A percentile compares a stretch with the other conserved stretches of the same genome.
Conservation (phyloP, 1,140 invertebrate species). For the Achroia grisella region DNA sequence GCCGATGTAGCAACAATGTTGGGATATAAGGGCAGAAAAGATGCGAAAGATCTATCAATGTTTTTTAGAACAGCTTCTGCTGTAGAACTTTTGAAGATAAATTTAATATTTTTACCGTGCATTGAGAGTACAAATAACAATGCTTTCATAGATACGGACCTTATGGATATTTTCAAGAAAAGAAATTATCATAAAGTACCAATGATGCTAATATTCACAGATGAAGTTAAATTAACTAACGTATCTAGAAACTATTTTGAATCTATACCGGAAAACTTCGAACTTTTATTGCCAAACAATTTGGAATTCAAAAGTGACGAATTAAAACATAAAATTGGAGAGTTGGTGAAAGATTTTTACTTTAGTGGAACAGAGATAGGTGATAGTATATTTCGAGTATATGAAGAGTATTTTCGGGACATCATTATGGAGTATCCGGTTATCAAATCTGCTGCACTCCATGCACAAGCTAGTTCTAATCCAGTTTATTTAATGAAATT, state of each 20-base stretch:
- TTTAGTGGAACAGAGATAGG: slow-evolving; percentile 24
- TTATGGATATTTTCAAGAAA: slow-evolving; percentile 25
- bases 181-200: slow-evolving; percentile 34
- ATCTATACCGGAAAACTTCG: slow-evolving; percentile 30
- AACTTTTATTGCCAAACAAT: slow-evolving; percentile 40
- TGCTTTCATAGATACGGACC: slow-evolving; percentile 37
- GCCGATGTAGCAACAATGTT: slow-evolving; percentile 20
- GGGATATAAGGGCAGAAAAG: slow-evolving; percentile 25
- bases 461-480: slow-evolving; percentile 24
- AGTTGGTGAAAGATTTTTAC: slow-evolving; percentile 46
- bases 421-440: slow-evolving; percentile 42
- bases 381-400: slow-evolving; percentile 23
- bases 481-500: slow-evolving; percentile 49
- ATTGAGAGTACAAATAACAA: slow-evolving; percentile 27
- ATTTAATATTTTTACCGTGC: slow-evolving; percentile 38
- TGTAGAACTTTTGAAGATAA: slow-evolving; percentile 18
- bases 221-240: slow-evolving; percentile 18
- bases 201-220: slow-evolving; percentile 36
- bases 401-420: slow-evolving; percentile 45
- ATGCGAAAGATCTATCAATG: slow-evolving; percentile 13
- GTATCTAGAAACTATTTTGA: slow-evolving; percentile 20
- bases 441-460: slow-evolving; percentile 32
- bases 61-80: slow-evolving; percentile 27
- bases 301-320: slow-evolving; percentile 31
- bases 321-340: slow-evolving; percentile 24